phyloP scores from a whole-genome alignment of 2,113 vertebrate genomes.

The Heloderma charlesbogerti region DNA sequence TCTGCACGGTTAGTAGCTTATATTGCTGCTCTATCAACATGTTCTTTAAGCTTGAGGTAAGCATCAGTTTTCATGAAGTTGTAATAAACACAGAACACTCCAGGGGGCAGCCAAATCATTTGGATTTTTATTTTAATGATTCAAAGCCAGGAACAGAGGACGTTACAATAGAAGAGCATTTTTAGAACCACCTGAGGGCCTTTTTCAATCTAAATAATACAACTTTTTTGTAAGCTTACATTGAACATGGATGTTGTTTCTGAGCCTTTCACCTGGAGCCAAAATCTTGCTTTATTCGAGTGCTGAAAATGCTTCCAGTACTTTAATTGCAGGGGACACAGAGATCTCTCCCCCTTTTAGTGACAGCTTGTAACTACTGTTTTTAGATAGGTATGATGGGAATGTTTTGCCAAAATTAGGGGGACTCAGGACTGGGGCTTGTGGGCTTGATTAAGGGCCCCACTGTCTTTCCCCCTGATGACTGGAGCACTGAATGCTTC shows the following conservation, averaged over 20 bases:
- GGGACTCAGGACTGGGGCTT: not conserved
- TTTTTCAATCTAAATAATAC: not conserved
- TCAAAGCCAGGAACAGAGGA: not conserved
- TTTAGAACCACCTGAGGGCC: not conserved
- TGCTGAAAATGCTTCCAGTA: not conserved
- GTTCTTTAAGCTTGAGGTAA: not conserved
- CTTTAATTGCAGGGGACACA: not conserved
- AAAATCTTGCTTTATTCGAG: not conserved
- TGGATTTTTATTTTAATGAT: not conserved
- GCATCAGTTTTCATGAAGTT: not conserved
- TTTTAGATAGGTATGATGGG: too few species aligned
- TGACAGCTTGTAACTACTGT: not conserved
- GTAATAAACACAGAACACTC: constrained; percentile 16
- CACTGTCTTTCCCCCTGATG: not conserved
- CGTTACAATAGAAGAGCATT: not conserved
- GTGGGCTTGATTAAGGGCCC: not conserved
- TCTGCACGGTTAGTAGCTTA: constrained; percentile 9
- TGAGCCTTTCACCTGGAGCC: not conserved
- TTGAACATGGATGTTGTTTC: not conserved
- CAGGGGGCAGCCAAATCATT: constrained; percentile 13
- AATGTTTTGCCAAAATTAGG: not conserved
- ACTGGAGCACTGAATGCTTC: not conserved
- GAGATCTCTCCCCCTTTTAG: not conserved
- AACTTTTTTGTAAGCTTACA: not conserved
- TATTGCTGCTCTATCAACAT: not conserved